Base-by-base conservation (phyloP, 1,140 invertebrate genomes). In the Drosophila tsacasi region DNA sequence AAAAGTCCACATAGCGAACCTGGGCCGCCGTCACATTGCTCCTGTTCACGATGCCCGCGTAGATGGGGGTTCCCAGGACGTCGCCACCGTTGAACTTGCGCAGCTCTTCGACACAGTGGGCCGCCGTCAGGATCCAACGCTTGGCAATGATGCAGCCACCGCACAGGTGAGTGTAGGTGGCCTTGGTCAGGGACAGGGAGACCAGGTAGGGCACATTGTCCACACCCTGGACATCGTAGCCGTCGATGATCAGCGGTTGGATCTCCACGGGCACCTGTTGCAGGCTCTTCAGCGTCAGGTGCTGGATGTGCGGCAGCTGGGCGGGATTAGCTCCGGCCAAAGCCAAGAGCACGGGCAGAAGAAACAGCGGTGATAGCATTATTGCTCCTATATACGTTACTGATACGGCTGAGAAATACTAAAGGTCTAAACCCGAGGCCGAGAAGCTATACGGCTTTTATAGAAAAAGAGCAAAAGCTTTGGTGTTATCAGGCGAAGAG, bases 61-160 rank as follows among this genome's bases (percentile, higher is more conserved):
- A 90, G 17, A 92, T 46, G 15, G 86, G 61, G 0, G 57, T 50
- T 30, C 81, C 91, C 32, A 92, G 42, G 2, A 79, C 57, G 5
- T 60, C 46, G 2, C 85, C 80, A 4, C n/a, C 21, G 23, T 81
- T 81, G 7, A 78, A 75, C 2, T 63, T 17, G 0, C 52, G 32
- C 61, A 92, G 62, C 12, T 89, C 79, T 0, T 73, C 21, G 8
- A 81, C 64, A 74, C 95, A 95, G 74, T 95, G 95, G 21, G 93
- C 94, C 7, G 94, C 93, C 15, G 93, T 94, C 9, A 95, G 39
- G n/a, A 96, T 93, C 94, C 94, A 96, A 42, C 93, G 79, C 64
- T 94, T 93, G 63, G 83, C 94, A 42, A 96, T 93, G 32, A 96
- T 94, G 23, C 94, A 93, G 6, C 94, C 96, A 8, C 94, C 95